These are phyloP conservation scores for Meteorus cinctellus DNA, from an alignment of 2,888 invertebrate genomes.

Conservation along the genomic window DNA sequence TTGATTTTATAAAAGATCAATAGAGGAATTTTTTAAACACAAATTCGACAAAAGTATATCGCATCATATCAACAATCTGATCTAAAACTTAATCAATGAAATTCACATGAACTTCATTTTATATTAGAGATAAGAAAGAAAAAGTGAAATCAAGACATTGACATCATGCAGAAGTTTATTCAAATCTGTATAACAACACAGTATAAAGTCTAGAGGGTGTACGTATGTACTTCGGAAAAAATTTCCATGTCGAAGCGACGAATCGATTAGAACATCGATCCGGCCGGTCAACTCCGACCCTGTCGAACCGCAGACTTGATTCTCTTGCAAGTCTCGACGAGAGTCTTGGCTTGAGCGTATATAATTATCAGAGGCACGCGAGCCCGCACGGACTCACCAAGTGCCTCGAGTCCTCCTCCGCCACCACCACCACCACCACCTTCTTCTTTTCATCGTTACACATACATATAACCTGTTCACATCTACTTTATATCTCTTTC, in stretches of 20 bases:
- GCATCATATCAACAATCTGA: no score
- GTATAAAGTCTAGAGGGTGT: conserved; percentile 40
- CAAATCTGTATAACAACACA: no score
- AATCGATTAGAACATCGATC: conserved; percentile 67
- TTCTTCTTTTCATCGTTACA: conserved; percentile 35
- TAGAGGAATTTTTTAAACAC: no score
- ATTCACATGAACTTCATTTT: no score
- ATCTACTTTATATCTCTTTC: conserved; percentile 35
- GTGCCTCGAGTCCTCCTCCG: conserved; percentile 51
- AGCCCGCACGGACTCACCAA: conserved; percentile 63
- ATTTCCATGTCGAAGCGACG: conserved; percentile 70
- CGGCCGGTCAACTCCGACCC: conserved; percentile 70
- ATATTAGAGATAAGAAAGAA: no score
- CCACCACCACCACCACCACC: conserved; percentile 37
- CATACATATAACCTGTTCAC: background rate
- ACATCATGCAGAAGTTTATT: no score
- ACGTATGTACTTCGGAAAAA: conserved; percentile 53
- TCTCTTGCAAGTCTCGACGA: conserved; percentile 51
- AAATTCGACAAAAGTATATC: no score
- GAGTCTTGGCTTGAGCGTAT: conserved; percentile 64
- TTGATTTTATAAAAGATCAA: no score
- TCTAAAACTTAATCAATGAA: no score
- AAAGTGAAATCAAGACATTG: no score
- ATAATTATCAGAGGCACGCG: conserved; percentile 71
- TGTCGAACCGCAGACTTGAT: conserved; percentile 69